phyloP scores from a whole-genome alignment of 2,113 vertebrate species.

The Lasiurus borealis region DNA sequence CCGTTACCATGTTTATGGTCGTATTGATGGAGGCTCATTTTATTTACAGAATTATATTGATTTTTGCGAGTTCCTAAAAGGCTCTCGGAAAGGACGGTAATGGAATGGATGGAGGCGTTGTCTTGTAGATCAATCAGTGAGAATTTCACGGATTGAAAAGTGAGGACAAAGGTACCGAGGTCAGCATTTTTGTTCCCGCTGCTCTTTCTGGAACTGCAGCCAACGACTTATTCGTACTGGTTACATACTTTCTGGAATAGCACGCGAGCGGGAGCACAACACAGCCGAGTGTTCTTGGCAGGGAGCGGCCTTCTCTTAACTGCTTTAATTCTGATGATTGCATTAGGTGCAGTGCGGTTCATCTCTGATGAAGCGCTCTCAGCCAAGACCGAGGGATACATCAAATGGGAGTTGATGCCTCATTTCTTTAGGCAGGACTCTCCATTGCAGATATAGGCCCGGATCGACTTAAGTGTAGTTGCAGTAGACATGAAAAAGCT shows the following conservation, averaged over 20 bases:
- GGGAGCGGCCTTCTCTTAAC: constrained; percentile 69
- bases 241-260: constrained; percentile 83
- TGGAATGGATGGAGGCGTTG: constrained; percentile 79
- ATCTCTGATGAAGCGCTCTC: constrained; percentile 79
- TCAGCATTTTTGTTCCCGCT: constrained; percentile 85
- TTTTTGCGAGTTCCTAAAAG: constrained; percentile 87
- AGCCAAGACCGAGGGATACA: constrained; percentile 61
- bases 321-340: constrained; percentile 87
- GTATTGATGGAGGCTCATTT: constrained; percentile 78
- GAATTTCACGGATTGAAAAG: constrained; percentile 86
- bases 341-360: constrained; percentile 82
- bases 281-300: constrained; percentile 84
- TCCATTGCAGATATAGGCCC: constrained; percentile 28
- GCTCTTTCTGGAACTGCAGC: constrained; percentile 80
- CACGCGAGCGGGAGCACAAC: constrained; percentile 70
- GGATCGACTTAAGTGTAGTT: constrained; percentile 8
- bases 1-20: constrained; percentile 83
- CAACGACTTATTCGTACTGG: constrained; percentile 80
- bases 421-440: constrained; percentile 49
- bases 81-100: constrained; percentile 82
- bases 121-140: constrained; percentile 85
- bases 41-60: constrained; percentile 88
- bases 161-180: constrained; percentile 81
- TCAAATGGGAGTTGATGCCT: constrained; percentile 68
- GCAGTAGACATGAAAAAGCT: constrained; percentile 62